Conservation (phyloP, 2,113 vertebrate species). For the Corynorhinus townsendii region DNA sequence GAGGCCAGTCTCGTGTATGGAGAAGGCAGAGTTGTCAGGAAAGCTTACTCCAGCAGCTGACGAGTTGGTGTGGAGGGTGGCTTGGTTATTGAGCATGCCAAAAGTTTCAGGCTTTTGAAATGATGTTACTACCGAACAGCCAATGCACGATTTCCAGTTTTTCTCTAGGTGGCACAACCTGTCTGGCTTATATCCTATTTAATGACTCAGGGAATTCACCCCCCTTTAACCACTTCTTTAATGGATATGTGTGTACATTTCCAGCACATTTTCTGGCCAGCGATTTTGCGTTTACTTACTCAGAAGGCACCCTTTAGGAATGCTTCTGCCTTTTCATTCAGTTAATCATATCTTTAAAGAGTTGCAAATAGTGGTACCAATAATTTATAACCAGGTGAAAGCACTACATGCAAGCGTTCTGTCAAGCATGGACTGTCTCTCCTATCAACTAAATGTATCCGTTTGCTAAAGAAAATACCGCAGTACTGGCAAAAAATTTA, state of each 20-base stretch:
- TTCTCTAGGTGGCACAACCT: conserved; percentile 70
- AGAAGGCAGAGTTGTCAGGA: conserved; percentile 4
- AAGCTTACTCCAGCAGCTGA: background rate
- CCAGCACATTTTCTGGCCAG: conserved; percentile 35
- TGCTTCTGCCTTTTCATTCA: background rate
- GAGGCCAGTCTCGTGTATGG: background rate
- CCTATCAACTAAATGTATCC: background rate
- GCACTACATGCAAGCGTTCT: background rate
- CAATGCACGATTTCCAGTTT: conserved; percentile 32
- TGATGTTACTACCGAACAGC: background rate
- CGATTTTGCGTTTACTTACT: background rate
- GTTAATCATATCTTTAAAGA: conserved; percentile 2
- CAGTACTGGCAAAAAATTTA: conserved; percentile 18
- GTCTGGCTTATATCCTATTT: conserved; percentile 61
- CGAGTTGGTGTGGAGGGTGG: background rate
- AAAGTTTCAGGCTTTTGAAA: conserved; percentile 58
- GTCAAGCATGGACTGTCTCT: background rate
- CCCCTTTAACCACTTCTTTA: background rate
- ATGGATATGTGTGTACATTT: background rate
- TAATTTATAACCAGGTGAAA: conserved; percentile 36
- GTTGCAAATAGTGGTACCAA: background rate
- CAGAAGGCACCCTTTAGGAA: background rate
- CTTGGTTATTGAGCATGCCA: conserved; percentile 25
- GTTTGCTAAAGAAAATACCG: conserved; percentile 1
- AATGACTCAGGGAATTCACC: conserved; percentile 59